Conservation (phyloP, 1,140 invertebrate species). For the Eumaeus atala region DNA sequence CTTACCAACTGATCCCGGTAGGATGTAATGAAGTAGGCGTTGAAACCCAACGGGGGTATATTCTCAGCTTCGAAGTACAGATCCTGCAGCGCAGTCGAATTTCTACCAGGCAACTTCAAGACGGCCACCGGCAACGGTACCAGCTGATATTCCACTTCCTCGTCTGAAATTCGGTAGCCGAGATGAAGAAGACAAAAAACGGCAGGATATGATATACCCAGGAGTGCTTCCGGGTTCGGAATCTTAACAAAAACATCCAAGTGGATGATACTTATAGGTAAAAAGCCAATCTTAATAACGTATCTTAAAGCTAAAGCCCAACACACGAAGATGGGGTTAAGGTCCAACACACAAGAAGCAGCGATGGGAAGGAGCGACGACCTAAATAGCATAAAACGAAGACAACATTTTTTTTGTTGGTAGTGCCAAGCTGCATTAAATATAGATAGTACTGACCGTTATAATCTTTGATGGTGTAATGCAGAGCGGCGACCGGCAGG, state of each 20-base stretch:
- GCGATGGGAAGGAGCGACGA: no score
- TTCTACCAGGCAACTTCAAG: slow-evolving; percentile 77
- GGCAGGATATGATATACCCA: no score
- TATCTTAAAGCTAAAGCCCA: no score
- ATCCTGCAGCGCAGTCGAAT: slow-evolving; percentile 77
- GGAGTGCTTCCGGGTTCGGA: no score
- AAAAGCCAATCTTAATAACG: no score
- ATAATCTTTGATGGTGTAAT: slow-evolving; percentile 79
- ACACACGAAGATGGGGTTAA: no score
- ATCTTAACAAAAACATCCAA: no score
- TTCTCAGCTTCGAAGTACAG: slow-evolving; percentile 79
- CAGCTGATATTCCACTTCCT: slow-evolving; percentile 75
- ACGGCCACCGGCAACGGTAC: slow-evolving; percentile 77
- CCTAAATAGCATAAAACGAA: no score
- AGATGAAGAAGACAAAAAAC: background rate
- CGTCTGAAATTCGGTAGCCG: slow-evolving; percentile 57
- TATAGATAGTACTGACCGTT: slow-evolving; percentile 73
- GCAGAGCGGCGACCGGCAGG: slow-evolving; percentile 79
- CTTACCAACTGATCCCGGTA: slow-evolving; percentile 50
- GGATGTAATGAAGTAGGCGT: slow-evolving; percentile 75
- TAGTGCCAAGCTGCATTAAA: no score
- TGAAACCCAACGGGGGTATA: slow-evolving; percentile 80
- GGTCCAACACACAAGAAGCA: no score
- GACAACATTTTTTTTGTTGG: no score
- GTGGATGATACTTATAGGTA: no score